Conservation (phyloP, 2,888 invertebrate genomes). For the Theristus sp. region DNA sequence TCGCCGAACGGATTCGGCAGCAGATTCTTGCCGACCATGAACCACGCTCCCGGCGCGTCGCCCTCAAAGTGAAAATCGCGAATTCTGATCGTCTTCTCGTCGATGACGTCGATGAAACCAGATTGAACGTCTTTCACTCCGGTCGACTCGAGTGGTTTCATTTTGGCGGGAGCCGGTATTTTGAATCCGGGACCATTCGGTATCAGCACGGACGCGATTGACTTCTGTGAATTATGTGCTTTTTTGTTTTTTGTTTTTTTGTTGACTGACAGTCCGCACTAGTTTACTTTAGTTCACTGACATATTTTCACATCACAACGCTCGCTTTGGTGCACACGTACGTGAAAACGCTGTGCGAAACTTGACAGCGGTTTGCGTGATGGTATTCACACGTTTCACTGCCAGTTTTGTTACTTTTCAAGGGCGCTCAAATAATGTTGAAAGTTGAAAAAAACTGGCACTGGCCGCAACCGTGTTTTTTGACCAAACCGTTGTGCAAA, state of each 20-base stretch:
- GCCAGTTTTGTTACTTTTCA: neutral
- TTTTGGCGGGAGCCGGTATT: conserved; percentile 15
- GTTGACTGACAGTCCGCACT: too few species aligned
- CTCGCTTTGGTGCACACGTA: too few species aligned
- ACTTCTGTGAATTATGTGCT: neutral
- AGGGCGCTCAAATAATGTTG: too few species aligned
- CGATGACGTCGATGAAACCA: conserved; percentile 14
- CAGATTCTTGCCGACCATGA: conserved; percentile 25
- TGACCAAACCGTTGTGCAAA: too few species aligned
- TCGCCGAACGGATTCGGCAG: conserved; percentile 21
- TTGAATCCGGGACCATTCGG: conserved; percentile 20
- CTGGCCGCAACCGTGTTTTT: too few species aligned
- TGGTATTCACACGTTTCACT: too few species aligned
- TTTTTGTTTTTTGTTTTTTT: too few species aligned
- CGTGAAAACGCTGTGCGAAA: too few species aligned
- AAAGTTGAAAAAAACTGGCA: too few species aligned
- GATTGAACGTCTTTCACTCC: conserved; percentile 7
- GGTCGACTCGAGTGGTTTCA: conserved; percentile 18
- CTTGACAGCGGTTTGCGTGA: too few species aligned
- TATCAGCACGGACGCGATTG: conserved; percentile 18
- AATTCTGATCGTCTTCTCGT: conserved; percentile 25
- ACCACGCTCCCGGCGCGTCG: conserved; percentile 24
- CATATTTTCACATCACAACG: too few species aligned
- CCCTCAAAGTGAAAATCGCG: conserved; percentile 18
- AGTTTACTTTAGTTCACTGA: too few species aligned